Base-by-base conservation (phyloP, 1,140 invertebrate genomes). In the Panagrolaimus sp. region DNA sequence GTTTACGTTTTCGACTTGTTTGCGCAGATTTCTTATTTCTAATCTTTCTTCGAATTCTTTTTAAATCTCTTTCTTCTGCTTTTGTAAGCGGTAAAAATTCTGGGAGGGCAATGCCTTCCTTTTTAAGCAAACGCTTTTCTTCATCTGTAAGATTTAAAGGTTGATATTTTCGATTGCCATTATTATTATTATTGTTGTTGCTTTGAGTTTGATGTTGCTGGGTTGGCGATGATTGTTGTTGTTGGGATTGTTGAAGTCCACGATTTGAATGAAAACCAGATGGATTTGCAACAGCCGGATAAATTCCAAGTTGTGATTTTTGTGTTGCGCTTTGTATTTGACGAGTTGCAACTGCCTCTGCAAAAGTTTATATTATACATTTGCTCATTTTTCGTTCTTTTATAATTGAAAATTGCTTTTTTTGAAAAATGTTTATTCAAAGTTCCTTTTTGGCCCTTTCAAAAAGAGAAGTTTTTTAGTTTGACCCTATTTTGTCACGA, bases 1-100 rank as follows among this genome's bases (percentile, higher is more conserved):
- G 80, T 66, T 82, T 82, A 44, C 81, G 63, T 58, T 80, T 79
- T 24, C 80, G 63, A 66, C 80, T 82, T 12, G 80, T 82, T 68
- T 82, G 80, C 21, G 80, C 80, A 28, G 74, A 77, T 52, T 76
- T 72, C 76, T 98, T 98, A 85, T 98, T 98, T 86, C 98, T 96
- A 70, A 98, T 98, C 90, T 98, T 98, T 83, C 95, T 89, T 79
- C 95, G 88, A 68, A 98, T 94, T 86, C 97, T 96, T 85, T 98
- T 98, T 66, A 98, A 86, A 43, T 93, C 95, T 83, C 96, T 94
- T 84, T 98, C 95, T 86, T 98, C 95, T 21, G 91, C 89, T 86
- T 98, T 98, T 45, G 93, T 94, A 8, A 98, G 88, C 24, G 95
- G 95, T 68, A 96, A 87, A 84, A 91, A 90, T 26, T 90, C 91